phyloP scores from a whole-genome alignment of 1,140 invertebrate genomes.

The Oryctes rhinoceros region DNA sequence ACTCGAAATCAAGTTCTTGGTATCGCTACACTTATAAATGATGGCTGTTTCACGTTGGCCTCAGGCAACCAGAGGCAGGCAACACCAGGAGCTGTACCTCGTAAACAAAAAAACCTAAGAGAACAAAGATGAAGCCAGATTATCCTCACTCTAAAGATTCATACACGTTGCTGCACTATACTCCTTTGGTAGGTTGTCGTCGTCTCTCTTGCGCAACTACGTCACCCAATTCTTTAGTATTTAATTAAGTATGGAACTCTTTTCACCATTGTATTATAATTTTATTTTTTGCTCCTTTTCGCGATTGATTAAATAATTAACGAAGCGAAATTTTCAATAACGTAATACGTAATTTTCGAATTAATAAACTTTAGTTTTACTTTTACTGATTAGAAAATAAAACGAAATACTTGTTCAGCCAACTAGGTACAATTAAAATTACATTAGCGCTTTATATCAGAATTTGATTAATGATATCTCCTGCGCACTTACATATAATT shows the following conservation, averaged over 20 bases:
- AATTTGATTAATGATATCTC: neutral
- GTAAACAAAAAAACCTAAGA: constrained; percentile 58
- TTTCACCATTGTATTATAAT: neutral
- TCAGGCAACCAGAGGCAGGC: constrained; percentile 55
- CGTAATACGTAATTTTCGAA: too few species aligned
- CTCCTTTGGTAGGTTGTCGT: neutral
- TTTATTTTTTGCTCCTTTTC: neutral
- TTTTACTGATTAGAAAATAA: too few species aligned
- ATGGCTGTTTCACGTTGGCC: constrained; percentile 58
- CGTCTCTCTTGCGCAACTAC: constrained; percentile 13
- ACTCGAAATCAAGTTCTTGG: constrained; percentile 58
- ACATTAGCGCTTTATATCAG: neutral
- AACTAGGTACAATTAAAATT: neutral
- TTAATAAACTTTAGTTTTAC: too few species aligned
- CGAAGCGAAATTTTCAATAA: too few species aligned
- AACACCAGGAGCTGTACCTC: constrained; percentile 60
- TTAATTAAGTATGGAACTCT: neutral
- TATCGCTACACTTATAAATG: constrained; percentile 60
- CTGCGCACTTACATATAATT: neutral
- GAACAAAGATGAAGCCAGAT: constrained; percentile 57
- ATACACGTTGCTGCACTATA: constrained; percentile 43
- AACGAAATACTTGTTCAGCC: too few species aligned
- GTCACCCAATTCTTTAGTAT: neutral
- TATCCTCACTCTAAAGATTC: constrained; percentile 53
- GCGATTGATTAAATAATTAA: too few species aligned